Base-by-base conservation (phyloP, 2,113 vertebrate species). In the Arenaria interpres region DNA sequence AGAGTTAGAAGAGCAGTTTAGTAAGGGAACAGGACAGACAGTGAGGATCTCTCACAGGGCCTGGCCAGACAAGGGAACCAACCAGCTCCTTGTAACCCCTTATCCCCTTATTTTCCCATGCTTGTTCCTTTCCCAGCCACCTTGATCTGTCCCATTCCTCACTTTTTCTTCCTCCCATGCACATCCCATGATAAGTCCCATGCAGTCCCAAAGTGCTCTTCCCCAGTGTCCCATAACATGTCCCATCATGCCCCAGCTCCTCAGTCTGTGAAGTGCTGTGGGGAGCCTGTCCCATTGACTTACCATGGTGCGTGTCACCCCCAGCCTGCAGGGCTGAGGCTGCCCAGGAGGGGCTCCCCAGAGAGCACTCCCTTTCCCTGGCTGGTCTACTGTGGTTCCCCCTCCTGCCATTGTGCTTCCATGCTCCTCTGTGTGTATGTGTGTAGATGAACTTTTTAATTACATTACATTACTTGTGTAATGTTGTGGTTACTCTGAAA, bases 141-240 rank as follows among this genome's bases (percentile, higher is more conserved):
- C 8, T 60, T 41, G 33, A n/a, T 41, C 22, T 57, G 12, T 22
- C 20, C 50, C n/a, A 45, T 37, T 33, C 16, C 5, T 5, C 1
- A 0, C 30, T 56, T 78, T 28, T 73, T 1, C 17, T 51, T 74
- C 12, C 19, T 69, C 6, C 22, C 1, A 1, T 32, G 20, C 20
- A 25, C 20, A 32, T 68, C 35, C 10, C 15, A 4, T 25, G 7
- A 1, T 41, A 37, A 56, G 7, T 56, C 21, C 25, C 19, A 27
- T 41, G n/a, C 16, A 35, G n/a, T 50, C 9, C 19, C n/a, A 9
- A 57, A 50, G 28, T 24, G 12, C 12, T 67, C 5, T 80, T 57
- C 23, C 15, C 8, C 3, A 1, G 27, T 2, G 0, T 7, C 9
- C n/a, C 6, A 3, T 39, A 30, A 33, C 0, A 2, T 64, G 15